Percentiles rank a stretch among this genome's conserved stretches.
phyloP scores from a whole-genome alignment of 2,888 invertebrate genomes.

The Keiferia lycopersicella region DNA sequence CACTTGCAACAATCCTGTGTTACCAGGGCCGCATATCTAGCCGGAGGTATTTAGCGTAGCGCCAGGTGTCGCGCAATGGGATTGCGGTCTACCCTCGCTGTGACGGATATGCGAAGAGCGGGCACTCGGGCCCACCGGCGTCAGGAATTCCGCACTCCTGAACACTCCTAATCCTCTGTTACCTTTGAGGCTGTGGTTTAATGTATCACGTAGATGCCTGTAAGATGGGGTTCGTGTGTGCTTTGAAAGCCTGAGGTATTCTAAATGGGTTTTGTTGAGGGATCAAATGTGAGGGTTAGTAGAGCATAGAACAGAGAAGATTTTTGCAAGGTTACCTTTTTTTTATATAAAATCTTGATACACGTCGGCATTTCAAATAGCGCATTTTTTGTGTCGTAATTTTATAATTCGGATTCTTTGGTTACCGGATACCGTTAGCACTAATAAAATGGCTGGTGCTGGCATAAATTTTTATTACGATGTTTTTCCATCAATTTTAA shows the following conservation, averaged over 20 bases:
- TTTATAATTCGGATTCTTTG: too few species aligned
- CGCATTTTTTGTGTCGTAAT: too few species aligned
- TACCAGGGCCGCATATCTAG: constrained; percentile 32
- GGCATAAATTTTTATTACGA: background rate
- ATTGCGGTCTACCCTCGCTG: constrained; percentile 33
- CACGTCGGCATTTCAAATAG: too few species aligned
- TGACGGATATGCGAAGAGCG: constrained; percentile 28
- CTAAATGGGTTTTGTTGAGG: too few species aligned
- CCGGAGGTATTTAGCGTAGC: constrained; percentile 25
- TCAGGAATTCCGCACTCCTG: constrained; percentile 19
- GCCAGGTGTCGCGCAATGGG: constrained; percentile 34
- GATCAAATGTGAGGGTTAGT: too few species aligned
- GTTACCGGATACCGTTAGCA: too few species aligned
- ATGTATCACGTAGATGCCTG: background rate
- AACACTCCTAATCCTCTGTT: constrained; percentile 5
- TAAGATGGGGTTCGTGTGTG: background rate
- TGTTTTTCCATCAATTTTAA: background rate
- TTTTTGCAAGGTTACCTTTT: too few species aligned
- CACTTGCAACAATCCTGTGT: background rate
- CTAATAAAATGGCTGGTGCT: background rate
- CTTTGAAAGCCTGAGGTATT: too few species aligned
- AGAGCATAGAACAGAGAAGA: too few species aligned
- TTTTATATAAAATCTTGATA: too few species aligned
- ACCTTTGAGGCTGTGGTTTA: constrained; percentile 13
- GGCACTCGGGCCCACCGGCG: constrained; percentile 13